Base-by-base conservation (phyloP, 2,888 invertebrate species). In the Trissoscelio sp. region DNA sequence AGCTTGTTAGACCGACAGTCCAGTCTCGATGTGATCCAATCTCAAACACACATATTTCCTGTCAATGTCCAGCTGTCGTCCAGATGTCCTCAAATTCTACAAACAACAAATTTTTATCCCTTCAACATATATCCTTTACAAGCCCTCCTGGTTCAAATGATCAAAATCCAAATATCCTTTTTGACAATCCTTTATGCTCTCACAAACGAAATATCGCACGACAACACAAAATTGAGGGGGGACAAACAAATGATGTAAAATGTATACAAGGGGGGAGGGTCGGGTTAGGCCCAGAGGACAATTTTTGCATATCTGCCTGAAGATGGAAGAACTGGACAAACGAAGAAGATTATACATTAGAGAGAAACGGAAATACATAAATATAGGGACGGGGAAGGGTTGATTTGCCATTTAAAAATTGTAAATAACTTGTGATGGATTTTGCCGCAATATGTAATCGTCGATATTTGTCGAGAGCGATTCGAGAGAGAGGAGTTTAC, bases 251-350 rank as follows among this genome's bases (percentile, higher is more conserved):
- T 24, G 42, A 67, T 46, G 42, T 44, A n/a, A n/a, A n/a, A n/a
- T 22, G 9, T 24, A 69, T 28, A 24, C 18, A 55, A 46, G 12
- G 44, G 51, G 51, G 84, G 83, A 83, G 78, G 86, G 84, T 73
- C 67, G 85, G 86, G 84, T 75, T 78, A 84, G 86, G 84, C 83
- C 81, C 91, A 92, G 92, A 92, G 92, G 92, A 91, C 16, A 16
- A 31, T 55, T 16, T 31, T 18, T 22, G 1, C 14, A 12, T 20
- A 57, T 90, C 89, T 88, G 87, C 86, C 88, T 90, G 90, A 92
- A 92, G 91, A 91, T 86, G 89, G 92, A 92, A 91, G 91, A 91
- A 79, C 60, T 86, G 4, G 90, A 92, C 92, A 91, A 92, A 89
- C 91, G 91, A 91, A 91, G 91, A 92, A 53, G 66, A 66, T 22